Conservation (phyloP, 2,113 vertebrate species). For the Orthonyx spaldingii region DNA sequence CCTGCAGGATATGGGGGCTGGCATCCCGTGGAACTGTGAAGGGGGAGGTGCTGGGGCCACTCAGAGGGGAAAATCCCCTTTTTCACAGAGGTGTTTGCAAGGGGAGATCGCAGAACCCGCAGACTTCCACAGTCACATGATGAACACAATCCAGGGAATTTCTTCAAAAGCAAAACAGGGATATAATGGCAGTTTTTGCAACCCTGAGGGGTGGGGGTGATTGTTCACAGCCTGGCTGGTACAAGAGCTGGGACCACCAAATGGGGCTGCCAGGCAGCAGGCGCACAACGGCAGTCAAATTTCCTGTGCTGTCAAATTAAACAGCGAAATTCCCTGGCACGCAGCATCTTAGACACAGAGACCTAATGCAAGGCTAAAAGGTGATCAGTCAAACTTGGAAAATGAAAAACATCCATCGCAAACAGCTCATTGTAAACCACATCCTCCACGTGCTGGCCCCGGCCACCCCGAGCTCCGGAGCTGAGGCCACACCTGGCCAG, state of each 20-base stretch:
- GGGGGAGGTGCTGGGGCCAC: background rate
- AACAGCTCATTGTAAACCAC: background rate
- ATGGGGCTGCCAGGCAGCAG: background rate
- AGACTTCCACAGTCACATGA: fast-evolving
- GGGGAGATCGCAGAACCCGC: background rate
- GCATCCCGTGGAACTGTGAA: background rate
- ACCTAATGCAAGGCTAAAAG: background rate
- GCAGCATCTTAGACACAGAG: fast-evolving
- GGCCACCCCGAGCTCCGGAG: fast-evolving
- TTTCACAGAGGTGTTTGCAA: background rate
- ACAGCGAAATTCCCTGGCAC: fast-evolving
- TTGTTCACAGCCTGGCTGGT: background rate
- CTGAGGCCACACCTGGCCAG: fast-evolving
- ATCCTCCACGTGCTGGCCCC: fast-evolving
- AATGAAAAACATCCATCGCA: background rate
- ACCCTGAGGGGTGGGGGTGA: fast-evolving
- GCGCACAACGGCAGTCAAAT: background rate
- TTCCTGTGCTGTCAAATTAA: background rate
- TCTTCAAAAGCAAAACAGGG: background rate
- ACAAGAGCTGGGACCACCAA: background rate
- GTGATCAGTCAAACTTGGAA: background rate
- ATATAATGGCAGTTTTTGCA: background rate
- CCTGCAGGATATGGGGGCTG: background rate
- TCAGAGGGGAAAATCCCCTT: background rate
- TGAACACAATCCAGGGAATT: background rate